Percentiles rank a stretch among this genome's conserved stretches.
phyloP scores from a whole-genome alignment of 2,797 vertebrate species.

The Selene dorsalis region DNA sequence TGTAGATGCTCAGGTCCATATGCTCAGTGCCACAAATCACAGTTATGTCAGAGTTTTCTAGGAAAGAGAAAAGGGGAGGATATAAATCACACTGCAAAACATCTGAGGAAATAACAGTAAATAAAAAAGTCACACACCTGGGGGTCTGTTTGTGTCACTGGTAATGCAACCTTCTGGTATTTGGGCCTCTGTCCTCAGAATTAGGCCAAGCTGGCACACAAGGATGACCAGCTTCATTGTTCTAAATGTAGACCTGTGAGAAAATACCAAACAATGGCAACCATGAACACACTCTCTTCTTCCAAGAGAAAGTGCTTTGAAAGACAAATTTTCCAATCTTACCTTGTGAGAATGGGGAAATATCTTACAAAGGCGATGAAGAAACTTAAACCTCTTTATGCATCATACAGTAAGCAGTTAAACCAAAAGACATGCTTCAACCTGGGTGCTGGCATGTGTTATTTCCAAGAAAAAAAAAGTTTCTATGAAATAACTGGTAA shows the following conservation, averaged over 20 bases:
- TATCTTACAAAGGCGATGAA: conserved; percentile 1
- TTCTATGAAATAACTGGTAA: not conserved
- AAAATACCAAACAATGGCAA: conserved; percentile 39
- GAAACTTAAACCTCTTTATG: conserved; percentile 1
- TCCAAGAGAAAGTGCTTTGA: conserved; percentile 18
- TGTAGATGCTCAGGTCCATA: conserved; percentile 77
- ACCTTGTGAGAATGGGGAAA: not conserved
- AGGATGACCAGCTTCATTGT: conserved; percentile 75
- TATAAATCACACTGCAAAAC: not conserved
- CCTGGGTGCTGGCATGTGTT: not conserved
- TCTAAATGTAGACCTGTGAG: conserved; percentile 49
- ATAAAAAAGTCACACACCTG: conserved; percentile 69
- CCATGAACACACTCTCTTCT: conserved; percentile 14
- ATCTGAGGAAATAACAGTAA: not conserved
- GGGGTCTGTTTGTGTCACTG: conserved; percentile 63
- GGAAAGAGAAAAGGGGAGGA: conserved; percentile 15
- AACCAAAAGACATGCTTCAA: not conserved
- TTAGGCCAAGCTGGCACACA: conserved; percentile 70
- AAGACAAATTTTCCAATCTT: not conserved
- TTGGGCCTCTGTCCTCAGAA: conserved; percentile 72
- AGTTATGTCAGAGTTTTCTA: conserved; percentile 78
- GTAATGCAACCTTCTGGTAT: not conserved
- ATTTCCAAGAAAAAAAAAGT: not conserved
- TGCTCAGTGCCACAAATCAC: conserved; percentile 77
- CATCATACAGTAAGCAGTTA: conserved; percentile 3